These are phyloP conservation scores for Megaleporinus macrocephalus DNA, from an alignment of 2,113 vertebrate species.

Conservation along the genomic window DNA sequence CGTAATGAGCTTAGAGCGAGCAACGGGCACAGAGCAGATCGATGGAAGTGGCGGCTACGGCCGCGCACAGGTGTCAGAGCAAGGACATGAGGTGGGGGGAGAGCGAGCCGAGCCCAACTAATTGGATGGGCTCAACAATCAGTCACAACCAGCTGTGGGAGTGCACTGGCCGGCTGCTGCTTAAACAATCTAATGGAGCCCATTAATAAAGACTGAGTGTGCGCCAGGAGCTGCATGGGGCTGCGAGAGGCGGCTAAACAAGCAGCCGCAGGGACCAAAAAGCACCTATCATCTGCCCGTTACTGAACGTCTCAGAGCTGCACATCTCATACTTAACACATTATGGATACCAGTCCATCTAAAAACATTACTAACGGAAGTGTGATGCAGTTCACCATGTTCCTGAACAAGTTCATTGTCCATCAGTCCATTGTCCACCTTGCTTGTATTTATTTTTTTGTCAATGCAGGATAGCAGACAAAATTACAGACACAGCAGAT, in stretches of 20 bases:
- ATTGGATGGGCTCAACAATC: slow-evolving; percentile 59
- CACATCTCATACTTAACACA: slow-evolving; percentile 41
- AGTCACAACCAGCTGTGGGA: slow-evolving; percentile 59
- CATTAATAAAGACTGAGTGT: slow-evolving; percentile 70
- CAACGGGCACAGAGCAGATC: slow-evolving; percentile 26
- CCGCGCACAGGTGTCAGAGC: slow-evolving; percentile 47
- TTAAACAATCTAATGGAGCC: slow-evolving; percentile 66
- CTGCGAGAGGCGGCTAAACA: slow-evolving; percentile 43
- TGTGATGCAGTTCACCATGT: slow-evolving; percentile 21
- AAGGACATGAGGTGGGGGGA: slow-evolving; percentile 47
- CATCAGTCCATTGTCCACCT: background rate
- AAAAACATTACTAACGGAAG: slow-evolving; percentile 53
- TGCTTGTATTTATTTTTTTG: background rate
- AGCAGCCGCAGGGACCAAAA: slow-evolving; percentile 18
- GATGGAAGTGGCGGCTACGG: slow-evolving; percentile 29
- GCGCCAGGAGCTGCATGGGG: slow-evolving; percentile 40
- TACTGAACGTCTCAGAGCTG: slow-evolving; percentile 22
- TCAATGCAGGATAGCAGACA: background rate
- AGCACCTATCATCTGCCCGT: slow-evolving; percentile 12
- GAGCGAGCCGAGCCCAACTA: slow-evolving; percentile 42
- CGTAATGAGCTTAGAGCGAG: slow-evolving; percentile 47
- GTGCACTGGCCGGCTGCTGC: slow-evolving; percentile 55
- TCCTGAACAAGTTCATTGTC: background rate
- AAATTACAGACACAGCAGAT: background rate
- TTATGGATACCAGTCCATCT: slow-evolving; percentile 40